Percentiles rank a stretch among this genome's conserved stretches.
phyloP scores from a whole-genome alignment of 1,140 invertebrate species.

The Micrasema longulum region DNA sequence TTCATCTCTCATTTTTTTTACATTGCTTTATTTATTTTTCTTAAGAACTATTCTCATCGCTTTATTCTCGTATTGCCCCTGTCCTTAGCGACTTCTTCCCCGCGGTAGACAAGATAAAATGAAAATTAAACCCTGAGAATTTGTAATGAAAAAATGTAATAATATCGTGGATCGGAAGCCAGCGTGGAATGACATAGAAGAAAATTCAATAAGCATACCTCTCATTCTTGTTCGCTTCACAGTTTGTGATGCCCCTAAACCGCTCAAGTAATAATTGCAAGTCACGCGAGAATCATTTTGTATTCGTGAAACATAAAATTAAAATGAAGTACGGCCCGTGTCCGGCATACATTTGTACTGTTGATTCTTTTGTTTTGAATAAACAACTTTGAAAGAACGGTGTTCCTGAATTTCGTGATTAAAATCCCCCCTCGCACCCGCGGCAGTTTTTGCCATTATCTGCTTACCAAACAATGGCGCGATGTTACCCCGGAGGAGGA shows the following conservation, averaged over 20 bases:
- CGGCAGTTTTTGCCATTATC: background rate
- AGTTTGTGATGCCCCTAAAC: background rate
- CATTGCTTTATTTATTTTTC: too few species aligned
- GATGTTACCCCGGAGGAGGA: slow-evolving; percentile 4
- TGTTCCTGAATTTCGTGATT: slow-evolving; percentile 23
- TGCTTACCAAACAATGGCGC: slow-evolving; percentile 13
- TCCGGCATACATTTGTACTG: slow-evolving; percentile 14
- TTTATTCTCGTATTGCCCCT: background rate
- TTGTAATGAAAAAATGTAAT: background rate
- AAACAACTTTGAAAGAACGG: slow-evolving; percentile 19
- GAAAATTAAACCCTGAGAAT: background rate
- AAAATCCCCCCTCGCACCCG: slow-evolving; percentile 4
- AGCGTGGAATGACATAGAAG: background rate
- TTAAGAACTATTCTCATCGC: too few species aligned
- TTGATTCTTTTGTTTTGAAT: slow-evolving; percentile 30
- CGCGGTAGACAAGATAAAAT: background rate
- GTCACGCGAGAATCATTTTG: slow-evolving; percentile 24
- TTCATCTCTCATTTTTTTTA: too few species aligned
- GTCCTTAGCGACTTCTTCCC: background rate
- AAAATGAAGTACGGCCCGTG: background rate
- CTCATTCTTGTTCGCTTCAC: background rate
- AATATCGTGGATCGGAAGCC: background rate
- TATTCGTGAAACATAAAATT: background rate
- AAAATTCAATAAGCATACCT: background rate
- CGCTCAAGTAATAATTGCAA: slow-evolving; percentile 1